Percentiles rank a stretch among this genome's conserved stretches.
These are phyloP conservation scores for Aplocera efformata DNA, from an alignment of 2,888 invertebrate species.

Conservation along the genomic window DNA sequence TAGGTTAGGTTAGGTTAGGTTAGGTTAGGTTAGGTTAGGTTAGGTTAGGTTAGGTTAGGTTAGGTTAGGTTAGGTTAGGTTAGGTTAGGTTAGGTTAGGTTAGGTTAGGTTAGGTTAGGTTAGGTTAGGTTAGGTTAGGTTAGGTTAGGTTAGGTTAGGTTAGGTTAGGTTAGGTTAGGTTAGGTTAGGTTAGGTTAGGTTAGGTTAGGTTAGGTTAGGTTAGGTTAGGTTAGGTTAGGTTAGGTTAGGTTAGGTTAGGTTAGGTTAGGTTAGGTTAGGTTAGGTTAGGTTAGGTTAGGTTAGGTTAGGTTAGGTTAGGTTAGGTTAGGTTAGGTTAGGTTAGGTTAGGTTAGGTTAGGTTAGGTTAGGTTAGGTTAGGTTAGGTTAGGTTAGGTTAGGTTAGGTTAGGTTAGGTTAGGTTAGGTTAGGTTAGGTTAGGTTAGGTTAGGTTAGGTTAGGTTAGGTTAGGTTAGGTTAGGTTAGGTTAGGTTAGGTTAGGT, in stretches of 20 bases:
- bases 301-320: conserved; percentile 1
- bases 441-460: conserved; percentile 1
- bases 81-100: conserved; percentile 1
- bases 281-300: conserved; percentile 1
- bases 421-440: conserved; percentile 1
- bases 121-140: conserved; percentile 1
- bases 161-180: conserved; percentile 1
- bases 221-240: conserved; percentile 1
- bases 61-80: conserved; percentile 1
- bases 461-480: conserved; percentile 1
- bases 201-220: conserved; percentile 1
- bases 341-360: conserved; percentile 1
- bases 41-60: conserved; percentile 1
- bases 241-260: conserved; percentile 1
- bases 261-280: conserved; percentile 1
- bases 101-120: conserved; percentile 1
- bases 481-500: conserved; percentile 1
- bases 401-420: conserved; percentile 1
- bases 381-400: conserved; percentile 1
- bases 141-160: conserved; percentile 1
- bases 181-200: conserved; percentile 1
- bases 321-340: conserved; percentile 1
- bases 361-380: conserved; percentile 1
- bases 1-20: conserved; percentile 1
- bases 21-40: conserved; percentile 1